A percentile compares a stretch with the other conserved stretches of the same genome.
phyloP scores from a whole-genome alignment of 2,797 vertebrate species.

The Glyptemys insculpta region DNA sequence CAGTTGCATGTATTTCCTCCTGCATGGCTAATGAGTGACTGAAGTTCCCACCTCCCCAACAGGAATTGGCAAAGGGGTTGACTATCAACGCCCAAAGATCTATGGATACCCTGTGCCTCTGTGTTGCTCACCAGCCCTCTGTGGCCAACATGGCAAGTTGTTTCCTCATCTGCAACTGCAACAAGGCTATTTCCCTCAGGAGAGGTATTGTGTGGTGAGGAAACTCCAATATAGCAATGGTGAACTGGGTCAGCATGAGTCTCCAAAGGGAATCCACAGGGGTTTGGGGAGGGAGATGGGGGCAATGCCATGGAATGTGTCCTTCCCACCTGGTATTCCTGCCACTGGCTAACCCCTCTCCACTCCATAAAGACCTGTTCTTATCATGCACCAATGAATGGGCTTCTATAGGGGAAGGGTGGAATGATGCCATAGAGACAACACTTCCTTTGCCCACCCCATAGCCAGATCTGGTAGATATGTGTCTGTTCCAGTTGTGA shows the following conservation, averaged over 20 bases:
- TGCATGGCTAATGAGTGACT: neutral
- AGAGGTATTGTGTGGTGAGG: neutral
- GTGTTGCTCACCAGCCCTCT: neutral
- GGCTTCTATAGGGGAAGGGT: neutral
- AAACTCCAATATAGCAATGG: neutral
- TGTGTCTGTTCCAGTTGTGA: rapidly evolving
- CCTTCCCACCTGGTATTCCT: neutral
- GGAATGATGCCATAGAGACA: neutral
- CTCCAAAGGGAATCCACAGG: neutral
- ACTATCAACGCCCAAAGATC: neutral
- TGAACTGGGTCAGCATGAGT: too few relatives aligned
- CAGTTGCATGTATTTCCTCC: neutral
- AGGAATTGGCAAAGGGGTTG: neutral
- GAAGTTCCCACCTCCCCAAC: neutral
- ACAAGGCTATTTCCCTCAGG: rapidly evolving
- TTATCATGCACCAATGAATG: neutral
- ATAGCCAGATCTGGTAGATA: neutral
- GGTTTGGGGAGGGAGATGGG: neutral
- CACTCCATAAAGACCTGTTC: neutral
- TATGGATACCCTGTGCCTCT: neutral
- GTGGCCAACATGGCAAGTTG: neutral
- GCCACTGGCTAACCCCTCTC: neutral
- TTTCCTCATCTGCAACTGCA: rapidly evolving
- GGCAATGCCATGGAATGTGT: rapidly evolving
- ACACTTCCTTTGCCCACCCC: neutral